Base-by-base conservation (phyloP, 1,140 invertebrate genomes). In the Scaptomyza hsui region DNA sequence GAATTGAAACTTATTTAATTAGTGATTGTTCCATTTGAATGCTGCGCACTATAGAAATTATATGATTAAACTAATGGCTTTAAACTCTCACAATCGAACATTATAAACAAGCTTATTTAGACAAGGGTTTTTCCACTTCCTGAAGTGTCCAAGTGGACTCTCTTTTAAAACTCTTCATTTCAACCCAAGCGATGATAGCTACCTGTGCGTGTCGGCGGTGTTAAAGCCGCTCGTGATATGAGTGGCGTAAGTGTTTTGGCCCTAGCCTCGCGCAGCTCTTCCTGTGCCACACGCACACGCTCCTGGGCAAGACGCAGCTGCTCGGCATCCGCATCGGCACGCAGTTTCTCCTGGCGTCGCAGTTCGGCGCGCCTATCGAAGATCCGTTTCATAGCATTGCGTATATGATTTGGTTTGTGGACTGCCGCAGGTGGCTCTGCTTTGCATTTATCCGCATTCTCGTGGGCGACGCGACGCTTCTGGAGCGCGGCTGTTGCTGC, bases 391-490 rank as follows among this genome's bases (percentile, higher is more conserved):
- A 91, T 89, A 0, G 91, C 90, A 48, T 91, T 91, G 9, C 79
- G 85, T 15, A 90, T 75, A 47, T 91, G 91, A 65, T 91, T 89
- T 4, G 89, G 85, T 19, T 77, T 90, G 5, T 60, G 51, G 5
- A 57, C 49, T 2, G 37, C 24, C 0, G 32, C 19, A 1, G 73
- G 29, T 1, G 35, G n/a, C 4, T 62, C 47, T 0, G 63, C 42
- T 15, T 65, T 75, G n/a, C 32, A 29, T 4, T 82, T 92, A 65
- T 65, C 78, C 0, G 92, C 90, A 29, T 92, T 92, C 13, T 92
- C 85, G 60, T 93, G 92, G 16, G 93, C 93, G 4, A 93, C 90
- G 3, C 93, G 89, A 60, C 92, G 92, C 60, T 92, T 93, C 37
- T 77, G 78, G 0, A 79, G 42, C 0, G 65, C 63, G 4, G 78